Conservation (phyloP, 2,113 vertebrate species). For the Syrrhaptes paradoxus region DNA sequence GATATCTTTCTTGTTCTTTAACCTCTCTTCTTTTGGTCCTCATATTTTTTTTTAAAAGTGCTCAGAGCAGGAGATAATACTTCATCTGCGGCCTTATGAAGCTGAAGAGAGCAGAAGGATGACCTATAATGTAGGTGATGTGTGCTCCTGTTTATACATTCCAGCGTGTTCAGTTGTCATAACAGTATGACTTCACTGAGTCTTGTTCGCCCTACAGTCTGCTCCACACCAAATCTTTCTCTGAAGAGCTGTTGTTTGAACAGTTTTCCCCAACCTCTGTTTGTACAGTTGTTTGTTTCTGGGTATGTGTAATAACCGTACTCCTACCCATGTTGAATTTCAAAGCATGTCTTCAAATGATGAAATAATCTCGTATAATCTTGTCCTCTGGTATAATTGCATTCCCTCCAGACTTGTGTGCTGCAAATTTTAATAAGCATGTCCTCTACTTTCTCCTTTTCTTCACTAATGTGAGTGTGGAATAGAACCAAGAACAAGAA, state of each 20-base stretch:
- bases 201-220: background rate
- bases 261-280: background rate
- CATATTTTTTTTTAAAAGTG: background rate
- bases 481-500: background rate
- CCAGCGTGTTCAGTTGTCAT: background rate
- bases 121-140: background rate
- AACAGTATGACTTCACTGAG: background rate
- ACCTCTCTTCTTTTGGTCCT: background rate
- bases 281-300: background rate
- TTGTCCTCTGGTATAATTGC: background rate
- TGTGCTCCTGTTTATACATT: background rate
- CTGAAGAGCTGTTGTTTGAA: background rate
- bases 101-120: background rate
- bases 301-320: background rate
- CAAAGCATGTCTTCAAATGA: conserved; percentile 36
- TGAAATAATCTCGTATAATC: conserved; percentile 41
- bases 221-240: background rate
- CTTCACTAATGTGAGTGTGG: background rate
- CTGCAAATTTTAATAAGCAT: conserved; percentile 28
- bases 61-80: background rate
- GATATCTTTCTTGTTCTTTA: background rate
- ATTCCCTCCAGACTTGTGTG: background rate
- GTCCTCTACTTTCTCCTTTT: background rate
- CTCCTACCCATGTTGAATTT: conserved; percentile 3
- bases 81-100: background rate